phyloP scores from a whole-genome alignment of 1,140 invertebrate genomes.

The Drosophila albomicans region DNA sequence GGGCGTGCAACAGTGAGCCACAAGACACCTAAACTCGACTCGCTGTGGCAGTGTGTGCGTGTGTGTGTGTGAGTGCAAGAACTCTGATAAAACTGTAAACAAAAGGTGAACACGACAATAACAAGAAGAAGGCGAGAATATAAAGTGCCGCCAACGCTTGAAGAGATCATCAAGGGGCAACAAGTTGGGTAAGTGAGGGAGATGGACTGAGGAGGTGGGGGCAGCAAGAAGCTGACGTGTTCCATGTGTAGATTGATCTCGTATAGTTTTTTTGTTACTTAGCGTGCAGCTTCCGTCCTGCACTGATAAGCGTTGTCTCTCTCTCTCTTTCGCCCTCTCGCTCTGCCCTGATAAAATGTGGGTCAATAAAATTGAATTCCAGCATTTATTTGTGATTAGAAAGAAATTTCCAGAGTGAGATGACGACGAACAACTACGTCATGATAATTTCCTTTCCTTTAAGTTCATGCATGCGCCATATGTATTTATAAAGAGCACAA shows the following conservation, averaged over 20 bases:
- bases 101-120: constrained; percentile 39
- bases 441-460: constrained; percentile 39
- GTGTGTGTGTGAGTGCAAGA: constrained; percentile 21
- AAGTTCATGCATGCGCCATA: constrained; percentile 9
- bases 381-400: constrained; percentile 58
- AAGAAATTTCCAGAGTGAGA: constrained; percentile 59
- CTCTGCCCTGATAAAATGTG: constrained; percentile 50
- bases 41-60: not conserved
- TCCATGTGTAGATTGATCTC: constrained; percentile 16
- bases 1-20: constrained; percentile 2
- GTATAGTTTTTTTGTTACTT: not conserved
- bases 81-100: constrained; percentile 43
- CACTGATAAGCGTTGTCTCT: constrained; percentile 59
- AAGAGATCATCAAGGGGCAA: constrained; percentile 41
- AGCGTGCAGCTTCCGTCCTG: constrained; percentile 58
- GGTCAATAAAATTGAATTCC: constrained; percentile 60
- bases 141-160: constrained; percentile 25
- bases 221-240: constrained; percentile 60
- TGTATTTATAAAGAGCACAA: not conserved
- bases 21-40: not conserved
- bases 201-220: not conserved
- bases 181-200: constrained; percentile 55
- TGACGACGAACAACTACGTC: constrained; percentile 13
- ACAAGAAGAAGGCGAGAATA: constrained; percentile 15
- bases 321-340: constrained; percentile 3